phyloP scores from a whole-genome alignment of 2,797 vertebrate genomes.

The Trachurus trachurus region DNA sequence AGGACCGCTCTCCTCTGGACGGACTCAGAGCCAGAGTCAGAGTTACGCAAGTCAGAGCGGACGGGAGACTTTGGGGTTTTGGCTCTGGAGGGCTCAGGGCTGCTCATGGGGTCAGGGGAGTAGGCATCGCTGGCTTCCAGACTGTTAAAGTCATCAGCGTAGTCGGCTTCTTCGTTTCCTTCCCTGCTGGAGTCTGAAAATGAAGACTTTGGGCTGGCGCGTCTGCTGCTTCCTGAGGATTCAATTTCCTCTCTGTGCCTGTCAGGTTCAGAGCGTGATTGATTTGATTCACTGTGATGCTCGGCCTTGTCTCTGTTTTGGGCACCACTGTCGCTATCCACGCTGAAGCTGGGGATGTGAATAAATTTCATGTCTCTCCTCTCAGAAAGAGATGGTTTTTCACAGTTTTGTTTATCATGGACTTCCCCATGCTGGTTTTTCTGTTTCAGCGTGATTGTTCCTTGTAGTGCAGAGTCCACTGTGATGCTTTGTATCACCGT shows the following conservation, averaged over 20 bases:
- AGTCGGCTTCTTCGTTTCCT: slow-evolving; percentile 78
- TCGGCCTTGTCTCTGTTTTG: slow-evolving; percentile 48
- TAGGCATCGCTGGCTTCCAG: slow-evolving; percentile 79
- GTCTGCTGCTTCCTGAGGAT: slow-evolving; percentile 59
- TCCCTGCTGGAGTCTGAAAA: slow-evolving; percentile 79
- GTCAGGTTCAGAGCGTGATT: slow-evolving; percentile 48
- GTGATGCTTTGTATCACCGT: slow-evolving; percentile 69
- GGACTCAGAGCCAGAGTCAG: slow-evolving; percentile 68
- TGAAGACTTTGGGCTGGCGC: slow-evolving; percentile 68
- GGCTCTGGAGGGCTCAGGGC: slow-evolving; percentile 69
- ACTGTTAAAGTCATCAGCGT: slow-evolving; percentile 89
- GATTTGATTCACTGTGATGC: slow-evolving; percentile 45
- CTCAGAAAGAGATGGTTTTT: slow-evolving; percentile 28
- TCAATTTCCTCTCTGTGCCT: slow-evolving; percentile 24
- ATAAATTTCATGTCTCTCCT: slow-evolving; percentile 39
- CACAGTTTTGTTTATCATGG: slow-evolving; percentile 4
- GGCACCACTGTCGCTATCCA: slow-evolving; percentile 58
- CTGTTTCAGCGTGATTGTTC: slow-evolving; percentile 28
- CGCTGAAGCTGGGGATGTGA: slow-evolving; percentile 64
- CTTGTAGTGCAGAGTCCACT: slow-evolving; percentile 27
- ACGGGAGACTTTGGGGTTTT: slow-evolving; percentile 55
- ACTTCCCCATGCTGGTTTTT: slow-evolving; percentile 1
- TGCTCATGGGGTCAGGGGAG: slow-evolving; percentile 73
- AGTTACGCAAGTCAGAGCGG: slow-evolving; percentile 56
- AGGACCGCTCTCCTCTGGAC: slow-evolving; percentile 69